These are phyloP conservation scores for Serripes groenlandicus DNA, from an alignment of 2,888 invertebrate genomes.

Conservation along the genomic window DNA sequence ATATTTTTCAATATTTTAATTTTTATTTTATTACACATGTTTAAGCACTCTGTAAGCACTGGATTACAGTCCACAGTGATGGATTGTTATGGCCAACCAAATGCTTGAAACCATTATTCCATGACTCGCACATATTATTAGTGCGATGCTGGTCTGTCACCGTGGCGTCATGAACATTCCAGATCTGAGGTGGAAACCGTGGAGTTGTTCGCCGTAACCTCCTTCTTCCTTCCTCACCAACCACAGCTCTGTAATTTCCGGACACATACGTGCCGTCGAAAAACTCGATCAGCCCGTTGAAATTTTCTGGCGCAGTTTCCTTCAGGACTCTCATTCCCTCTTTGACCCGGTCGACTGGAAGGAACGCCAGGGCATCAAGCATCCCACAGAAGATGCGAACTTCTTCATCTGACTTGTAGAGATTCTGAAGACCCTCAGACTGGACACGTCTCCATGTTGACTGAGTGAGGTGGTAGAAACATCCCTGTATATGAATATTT, in stretches of 20 bases:
- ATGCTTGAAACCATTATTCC: too few relatives aligned
- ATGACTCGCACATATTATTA: too few relatives aligned
- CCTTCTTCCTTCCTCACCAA: background rate
- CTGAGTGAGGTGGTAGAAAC: conserved; percentile 47
- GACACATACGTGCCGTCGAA: conserved; percentile 36
- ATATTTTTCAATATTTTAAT: too few relatives aligned
- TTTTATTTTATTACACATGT: too few relatives aligned
- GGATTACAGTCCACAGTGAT: too few relatives aligned
- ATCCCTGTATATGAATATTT: conserved; percentile 29
- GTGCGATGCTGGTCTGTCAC: conserved; percentile 23
- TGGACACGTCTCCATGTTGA: conserved; percentile 35
- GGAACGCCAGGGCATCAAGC: conserved; percentile 43
- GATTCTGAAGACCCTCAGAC: conserved; percentile 11
- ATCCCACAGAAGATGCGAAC: conserved; percentile 32
- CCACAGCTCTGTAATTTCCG: conserved; percentile 28
- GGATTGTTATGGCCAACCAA: too few relatives aligned
- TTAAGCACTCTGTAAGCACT: too few relatives aligned
- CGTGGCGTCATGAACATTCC: conserved; percentile 46
- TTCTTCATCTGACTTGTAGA: conserved; percentile 25
- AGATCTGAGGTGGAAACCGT: conserved; percentile 26
- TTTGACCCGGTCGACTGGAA: conserved; percentile 28
- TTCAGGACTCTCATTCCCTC: conserved; percentile 38
- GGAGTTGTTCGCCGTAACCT: conserved; percentile 31
- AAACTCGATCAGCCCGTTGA: conserved; percentile 14
- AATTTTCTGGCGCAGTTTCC: conserved; percentile 2